These are phyloP conservation scores for Pammene aurita DNA, from an alignment of 2,888 invertebrate genomes.

Conservation along the genomic window DNA sequence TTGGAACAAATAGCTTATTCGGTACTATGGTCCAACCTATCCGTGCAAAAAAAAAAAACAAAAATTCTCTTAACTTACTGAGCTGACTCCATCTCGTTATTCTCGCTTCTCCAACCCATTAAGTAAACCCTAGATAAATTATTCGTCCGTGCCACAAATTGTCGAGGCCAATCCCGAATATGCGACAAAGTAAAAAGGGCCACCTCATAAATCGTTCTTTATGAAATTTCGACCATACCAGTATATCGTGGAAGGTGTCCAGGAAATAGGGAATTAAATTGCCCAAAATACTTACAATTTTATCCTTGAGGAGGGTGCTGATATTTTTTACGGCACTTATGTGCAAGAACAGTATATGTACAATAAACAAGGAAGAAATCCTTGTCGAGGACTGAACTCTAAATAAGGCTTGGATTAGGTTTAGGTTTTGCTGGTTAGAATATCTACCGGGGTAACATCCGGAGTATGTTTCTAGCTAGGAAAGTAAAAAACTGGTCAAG, in stretches of 20 bases:
- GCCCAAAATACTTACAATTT: constrained; percentile 30
- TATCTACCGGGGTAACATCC: too few relatives aligned
- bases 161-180: constrained; percentile 38
- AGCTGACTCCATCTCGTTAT: background rate
- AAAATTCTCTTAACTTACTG: too few relatives aligned
- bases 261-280: constrained; percentile 39
- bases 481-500: too few relatives aligned
- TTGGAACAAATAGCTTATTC: too few relatives aligned
- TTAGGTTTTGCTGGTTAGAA: too few relatives aligned
- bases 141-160: constrained; percentile 39
- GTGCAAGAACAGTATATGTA: background rate
- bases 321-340: constrained; percentile 1
- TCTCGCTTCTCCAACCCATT: constrained; percentile 7
- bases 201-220: constrained; percentile 43
- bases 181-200: constrained; percentile 41
- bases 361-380: too few relatives aligned
- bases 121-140: constrained; percentile 10
- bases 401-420: too few relatives aligned
- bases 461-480: too few relatives aligned
- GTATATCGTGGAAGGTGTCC: constrained; percentile 39
- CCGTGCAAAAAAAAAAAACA: too few relatives aligned
- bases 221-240: constrained; percentile 44
- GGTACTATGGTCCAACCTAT: too few relatives aligned
- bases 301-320: background rate
- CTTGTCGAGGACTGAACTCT: too few relatives aligned